Percentiles rank a stretch among this genome's conserved stretches.
Evolutionary conservation across 2,888 invertebrate genomes (phyloP).

Genomic region (Caenorhabditis becei): DNA sequence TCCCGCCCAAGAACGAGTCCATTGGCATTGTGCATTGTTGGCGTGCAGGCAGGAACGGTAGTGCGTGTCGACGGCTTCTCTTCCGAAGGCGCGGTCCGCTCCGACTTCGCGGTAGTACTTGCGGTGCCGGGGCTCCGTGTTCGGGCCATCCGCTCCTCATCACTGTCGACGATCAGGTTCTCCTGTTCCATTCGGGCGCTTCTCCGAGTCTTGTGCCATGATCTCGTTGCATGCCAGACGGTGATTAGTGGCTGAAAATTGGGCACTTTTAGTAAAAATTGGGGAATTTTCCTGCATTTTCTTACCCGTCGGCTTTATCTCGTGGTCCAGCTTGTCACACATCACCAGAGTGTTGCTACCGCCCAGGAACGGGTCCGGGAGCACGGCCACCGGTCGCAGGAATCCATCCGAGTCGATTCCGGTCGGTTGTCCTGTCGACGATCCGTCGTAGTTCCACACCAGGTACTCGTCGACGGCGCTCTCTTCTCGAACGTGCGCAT

Average conservation of each 20-base stretch:
- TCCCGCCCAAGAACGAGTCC: conserved; percentile 78
- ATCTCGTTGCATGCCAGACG: conserved; percentile 82
- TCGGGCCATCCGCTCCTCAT: conserved; percentile 81
- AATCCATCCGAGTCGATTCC: conserved; percentile 82
- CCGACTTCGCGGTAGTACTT: conserved; percentile 96
- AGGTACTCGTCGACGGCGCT: conserved; percentile 88
- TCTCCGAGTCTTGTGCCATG: conserved; percentile 82
- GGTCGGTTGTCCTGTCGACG: conserved; percentile 89
- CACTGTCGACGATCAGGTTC: conserved; percentile 83
- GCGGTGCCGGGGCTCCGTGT: conserved; percentile 78
- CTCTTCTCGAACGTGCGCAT: conserved; percentile 88
- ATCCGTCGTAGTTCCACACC: conserved; percentile 95
- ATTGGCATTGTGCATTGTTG: too few relatives aligned
- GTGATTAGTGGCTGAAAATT: conserved; percentile 82
- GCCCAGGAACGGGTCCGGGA: conserved; percentile 77
- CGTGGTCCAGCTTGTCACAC: conserved; percentile 87
- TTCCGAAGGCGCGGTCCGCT: conserved; percentile 93
- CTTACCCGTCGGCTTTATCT: conserved; percentile 89
- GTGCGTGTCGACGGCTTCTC: conserved; percentile 96
- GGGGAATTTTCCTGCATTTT: conserved; percentile 22
- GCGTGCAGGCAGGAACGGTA: conserved; percentile 94
- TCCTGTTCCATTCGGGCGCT: conserved; percentile 84
- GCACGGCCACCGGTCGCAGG: conserved; percentile 76
- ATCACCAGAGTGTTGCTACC: conserved; percentile 74
- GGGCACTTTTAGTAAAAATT: too few relatives aligned